Evolutionary conservation across 2,888 invertebrate genomes (phyloP), one percentile per base, ranked within the genome.

Genomic region (Parasteatoda lunata): DNA sequence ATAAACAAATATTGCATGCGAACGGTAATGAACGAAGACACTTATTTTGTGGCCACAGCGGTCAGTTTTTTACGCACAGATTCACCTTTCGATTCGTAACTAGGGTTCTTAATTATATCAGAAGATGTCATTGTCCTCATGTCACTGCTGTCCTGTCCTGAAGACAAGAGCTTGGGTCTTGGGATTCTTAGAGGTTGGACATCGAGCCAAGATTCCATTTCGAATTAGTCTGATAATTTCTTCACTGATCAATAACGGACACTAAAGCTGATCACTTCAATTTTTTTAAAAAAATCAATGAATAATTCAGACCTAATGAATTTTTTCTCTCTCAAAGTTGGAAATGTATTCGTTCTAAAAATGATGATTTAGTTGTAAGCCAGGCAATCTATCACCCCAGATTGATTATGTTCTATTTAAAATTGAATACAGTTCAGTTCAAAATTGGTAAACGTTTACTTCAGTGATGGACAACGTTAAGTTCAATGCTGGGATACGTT

Each of bases 181-280:
- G 96, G 96, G 90, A 96, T 96, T 90, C 95, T 94, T 89, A 96
- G 95, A 90, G 95, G 94, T 92, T 96, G 96, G 73, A 96, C 95
- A 92, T 96, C 96, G 89, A 94, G 95, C 96, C 96, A 96, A 90
- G 95, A 95, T 91, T 96, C 96, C 96, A 96, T 96, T 90, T 52
- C 49, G 49, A n/a, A n/a, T 6, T 68, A 30, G 15, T 15, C 68
- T 9, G 30, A 15, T 68, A 8, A 68, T n/a, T 59, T 59, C n/a
- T 5, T 59, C 6, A 6, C 3, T 59, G 30, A 6, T 6, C 30
- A 68, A 45, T 5, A 4, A 68, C 13, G 15, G 64, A 64, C 13
- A 15, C 15, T 4, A 6, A 64, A 64, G 15, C 64, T 64, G 15
- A n/a, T 68, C 30, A 9, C 45, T 68, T 45, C 15, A 68, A 68